A percentile compares a stretch with the other conserved stretches of the same genome.
phyloP scores from a whole-genome alignment of 2,797 vertebrate genomes.

The Falco biarmicus region DNA sequence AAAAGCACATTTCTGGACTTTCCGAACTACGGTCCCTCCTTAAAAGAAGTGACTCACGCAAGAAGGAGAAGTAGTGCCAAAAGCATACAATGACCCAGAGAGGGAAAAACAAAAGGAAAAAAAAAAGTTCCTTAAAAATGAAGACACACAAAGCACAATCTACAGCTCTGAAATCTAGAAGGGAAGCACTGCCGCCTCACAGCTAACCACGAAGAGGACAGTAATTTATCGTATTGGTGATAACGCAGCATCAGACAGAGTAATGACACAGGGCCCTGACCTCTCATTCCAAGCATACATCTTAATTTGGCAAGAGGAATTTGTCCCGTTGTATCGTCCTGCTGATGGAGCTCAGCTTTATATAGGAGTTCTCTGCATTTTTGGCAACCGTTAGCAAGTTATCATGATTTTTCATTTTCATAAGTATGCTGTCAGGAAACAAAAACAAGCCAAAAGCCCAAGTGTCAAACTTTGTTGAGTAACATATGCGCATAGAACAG shows the following conservation, averaged over 20 bases:
- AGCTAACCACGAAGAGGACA: neutral
- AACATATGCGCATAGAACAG: accelerated
- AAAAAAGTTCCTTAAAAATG: neutral
- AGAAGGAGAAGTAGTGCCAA: neutral
- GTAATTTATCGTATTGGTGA: neutral
- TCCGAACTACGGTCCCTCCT: neutral
- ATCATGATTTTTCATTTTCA: neutral
- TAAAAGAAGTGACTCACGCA: neutral
- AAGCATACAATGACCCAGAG: neutral
- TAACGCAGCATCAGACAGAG: neutral
- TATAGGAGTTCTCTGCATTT: neutral
- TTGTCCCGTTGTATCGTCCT: neutral
- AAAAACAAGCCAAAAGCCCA: conserved; percentile 2
- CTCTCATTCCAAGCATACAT: conserved; percentile 27
- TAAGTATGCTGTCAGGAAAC: conserved; percentile 19
- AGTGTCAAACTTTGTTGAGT: neutral
- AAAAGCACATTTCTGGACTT: neutral
- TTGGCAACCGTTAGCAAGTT: neutral
- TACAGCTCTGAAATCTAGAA: neutral
- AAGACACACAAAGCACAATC: neutral
- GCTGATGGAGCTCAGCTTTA: neutral
- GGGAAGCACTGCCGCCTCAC: neutral
- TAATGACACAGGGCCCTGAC: neutral
- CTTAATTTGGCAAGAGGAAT: neutral
- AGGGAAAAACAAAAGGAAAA: neutral